Evolutionary conservation across 2,113 vertebrate genomes (phyloP), one percentile per base, ranked within the genome.

Genomic region (Todiramphus saurophagus): DNA sequence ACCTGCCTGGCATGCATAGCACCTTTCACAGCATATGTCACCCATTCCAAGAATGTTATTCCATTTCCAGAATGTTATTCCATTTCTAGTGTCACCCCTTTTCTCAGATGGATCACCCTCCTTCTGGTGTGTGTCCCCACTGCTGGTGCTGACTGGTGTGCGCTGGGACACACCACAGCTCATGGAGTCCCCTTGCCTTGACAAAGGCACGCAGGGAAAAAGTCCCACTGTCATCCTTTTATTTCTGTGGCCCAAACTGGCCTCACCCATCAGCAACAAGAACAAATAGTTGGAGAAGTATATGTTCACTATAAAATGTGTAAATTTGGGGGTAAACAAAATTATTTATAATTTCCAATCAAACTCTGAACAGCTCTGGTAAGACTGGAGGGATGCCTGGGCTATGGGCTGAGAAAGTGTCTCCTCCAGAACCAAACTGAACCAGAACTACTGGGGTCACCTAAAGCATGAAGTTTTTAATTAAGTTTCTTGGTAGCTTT

Each of bases 171-270:
- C 23, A 1, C 1, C 1, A 2, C 23, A 51, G 23, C 33, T 89
- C 24, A 10, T 13, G 16, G 23, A 48, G 20, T 62, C 5, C 11
- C 15, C 8, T 2, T 2, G 2, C 44, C 35, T n/a, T 66, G 35
- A 19, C 55, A 87, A 70, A 81, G 7, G 25, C 39, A 48, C 0
- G 0, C 3, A 60, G 24, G 50, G 7, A 12, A 37, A 75, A 62
- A 21, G 1, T 50, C 0, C 1, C 10, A 11, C 56, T n/a, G 13
- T 12, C 15, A 70, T 13, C 3, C 14, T 46, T 83, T 86, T 8
- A 27, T 63, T 80, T 81, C 41, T 20, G 7, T 27, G 51, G 48
- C 18, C 28, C 59, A 60, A 81, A 87, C 13, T 69, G 33, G 7
- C 14, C 33, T 83, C 3, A 0, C 19, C 18, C 6, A 11, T 58